Conservation (phyloP, 2,113 vertebrate species). For the Crocuta crocuta region DNA sequence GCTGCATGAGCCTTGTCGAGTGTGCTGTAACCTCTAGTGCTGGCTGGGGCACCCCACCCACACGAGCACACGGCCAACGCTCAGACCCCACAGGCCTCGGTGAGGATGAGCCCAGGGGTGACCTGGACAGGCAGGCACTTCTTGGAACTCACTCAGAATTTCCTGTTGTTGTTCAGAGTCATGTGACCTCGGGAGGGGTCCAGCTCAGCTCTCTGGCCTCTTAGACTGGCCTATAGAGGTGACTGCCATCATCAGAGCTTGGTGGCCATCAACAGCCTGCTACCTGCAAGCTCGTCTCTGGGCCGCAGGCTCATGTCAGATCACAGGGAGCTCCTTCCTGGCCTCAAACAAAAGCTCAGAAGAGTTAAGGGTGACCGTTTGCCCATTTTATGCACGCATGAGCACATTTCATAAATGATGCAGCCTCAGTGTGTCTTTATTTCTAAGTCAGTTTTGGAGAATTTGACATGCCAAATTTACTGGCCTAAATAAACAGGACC, state of each 20-base stretch:
- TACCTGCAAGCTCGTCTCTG: not conserved
- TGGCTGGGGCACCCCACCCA: fast-evolving
- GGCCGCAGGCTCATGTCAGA: not conserved
- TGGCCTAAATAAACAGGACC: not conserved
- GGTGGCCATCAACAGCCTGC: not conserved
- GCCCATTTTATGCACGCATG: not conserved
- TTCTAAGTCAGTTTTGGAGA: not conserved
- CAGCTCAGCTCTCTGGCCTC: not conserved
- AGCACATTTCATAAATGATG: not conserved
- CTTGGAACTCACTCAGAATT: not conserved
- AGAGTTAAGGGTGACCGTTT: not conserved
- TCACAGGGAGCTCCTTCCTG: not conserved
- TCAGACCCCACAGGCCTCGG: not conserved
- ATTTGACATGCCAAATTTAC: not conserved
- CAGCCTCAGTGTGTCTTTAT: not conserved
- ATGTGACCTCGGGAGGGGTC: not conserved
- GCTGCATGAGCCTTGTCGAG: no score
- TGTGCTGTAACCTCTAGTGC: no score
- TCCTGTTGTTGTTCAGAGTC: not conserved
- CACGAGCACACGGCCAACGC: no score
- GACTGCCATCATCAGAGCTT: not conserved
- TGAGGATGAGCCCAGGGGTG: fast-evolving
- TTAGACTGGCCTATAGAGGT: not conserved
- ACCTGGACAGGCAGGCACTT: not conserved
- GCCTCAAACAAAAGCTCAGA: not conserved